Conservation (phyloP, 2,888 invertebrate genomes). For the Dimorphilus gyrociliatus region DNA sequence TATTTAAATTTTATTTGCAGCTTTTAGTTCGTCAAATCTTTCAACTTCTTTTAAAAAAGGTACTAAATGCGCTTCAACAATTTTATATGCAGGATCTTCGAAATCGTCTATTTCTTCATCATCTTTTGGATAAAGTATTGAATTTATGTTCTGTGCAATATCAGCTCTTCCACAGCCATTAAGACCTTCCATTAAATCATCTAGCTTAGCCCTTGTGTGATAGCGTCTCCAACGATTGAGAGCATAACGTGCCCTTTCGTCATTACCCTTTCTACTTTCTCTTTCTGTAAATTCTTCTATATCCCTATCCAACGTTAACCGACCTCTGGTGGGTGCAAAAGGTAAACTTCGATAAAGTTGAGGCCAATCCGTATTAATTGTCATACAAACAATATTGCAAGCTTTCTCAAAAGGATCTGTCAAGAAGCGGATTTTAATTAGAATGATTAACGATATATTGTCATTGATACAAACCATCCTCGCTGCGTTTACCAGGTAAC, state of each 20-base stretch:
- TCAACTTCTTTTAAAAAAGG: slow-evolving; percentile 22
- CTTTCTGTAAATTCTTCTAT: slow-evolving; percentile 15
- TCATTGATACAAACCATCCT: too few species aligned
- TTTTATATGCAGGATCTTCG: slow-evolving; percentile 14
- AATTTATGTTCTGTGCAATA: slow-evolving; percentile 13
- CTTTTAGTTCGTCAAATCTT: slow-evolving; percentile 19
- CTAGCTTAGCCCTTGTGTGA: slow-evolving; percentile 19
- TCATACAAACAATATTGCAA: slow-evolving; percentile 14
- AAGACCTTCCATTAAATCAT: slow-evolving; percentile 18
- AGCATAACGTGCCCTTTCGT: slow-evolving; percentile 9
- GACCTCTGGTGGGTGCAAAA: slow-evolving; percentile 22
- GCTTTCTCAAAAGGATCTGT: slow-evolving; percentile 20
- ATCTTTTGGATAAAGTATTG: slow-evolving; percentile 16
- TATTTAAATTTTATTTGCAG: too few species aligned
- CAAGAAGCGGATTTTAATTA: slow-evolving; percentile 4
- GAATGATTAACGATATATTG: too few species aligned
- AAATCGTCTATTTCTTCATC: slow-evolving; percentile 14
- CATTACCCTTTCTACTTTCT: slow-evolving; percentile 10
- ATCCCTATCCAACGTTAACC: slow-evolving; percentile 22
- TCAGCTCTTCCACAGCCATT: too few species aligned
- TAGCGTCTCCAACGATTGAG: slow-evolving; percentile 22
- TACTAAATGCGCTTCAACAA: slow-evolving; percentile 18
- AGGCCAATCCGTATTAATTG: slow-evolving; percentile 23
- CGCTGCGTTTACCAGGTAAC: slow-evolving; percentile 6
- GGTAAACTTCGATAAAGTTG: slow-evolving; percentile 21